A percentile compares a stretch with the other conserved stretches of the same genome.
phyloP scores from a whole-genome alignment of 1,140 invertebrate genomes.

The Scaptomyza hsui region DNA sequence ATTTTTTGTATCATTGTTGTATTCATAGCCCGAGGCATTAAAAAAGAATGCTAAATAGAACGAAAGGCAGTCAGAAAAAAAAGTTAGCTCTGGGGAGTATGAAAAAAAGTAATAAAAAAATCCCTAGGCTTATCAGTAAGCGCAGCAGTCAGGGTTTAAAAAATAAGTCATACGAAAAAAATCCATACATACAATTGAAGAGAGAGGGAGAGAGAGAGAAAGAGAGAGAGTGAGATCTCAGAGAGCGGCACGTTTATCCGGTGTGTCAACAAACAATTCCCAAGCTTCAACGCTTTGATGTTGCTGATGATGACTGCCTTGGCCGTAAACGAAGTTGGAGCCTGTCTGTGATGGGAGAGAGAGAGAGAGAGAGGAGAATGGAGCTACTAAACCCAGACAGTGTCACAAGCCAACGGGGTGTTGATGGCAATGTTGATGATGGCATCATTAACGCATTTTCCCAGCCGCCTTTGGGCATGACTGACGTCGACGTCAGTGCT shows the following conservation, averaged over 20 bases:
- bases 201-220: conserved; percentile 31
- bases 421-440: conserved; percentile 60
- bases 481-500: conserved; percentile 28
- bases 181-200: neutral
- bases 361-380: conserved; percentile 13
- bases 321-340: conserved; percentile 25
- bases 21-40: conserved; percentile 35
- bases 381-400: conserved; percentile 75
- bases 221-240: conserved; percentile 20
- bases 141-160: conserved; percentile 60
- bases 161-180: conserved; percentile 46
- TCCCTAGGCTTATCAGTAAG: conserved; percentile 76
- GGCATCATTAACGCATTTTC: conserved; percentile 80
- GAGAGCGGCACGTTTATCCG: conserved; percentile 67
- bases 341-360: neutral
- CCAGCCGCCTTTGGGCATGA: conserved; percentile 60
- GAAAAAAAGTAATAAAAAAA: conserved; percentile 68
- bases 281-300: conserved; percentile 83
- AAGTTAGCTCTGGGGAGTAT: conserved; percentile 40
- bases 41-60: conserved; percentile 37
- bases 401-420: conserved; percentile 61
- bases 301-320: conserved; percentile 32
- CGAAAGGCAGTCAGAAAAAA: conserved; percentile 28
- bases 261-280: conserved; percentile 83
- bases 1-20: conserved; percentile 20